Percentiles rank a stretch among this genome's conserved stretches.
These are phyloP conservation scores for Pipistrellus kuhlii DNA, from an alignment of 2,797 vertebrate genomes.

Conservation along the genomic window DNA sequence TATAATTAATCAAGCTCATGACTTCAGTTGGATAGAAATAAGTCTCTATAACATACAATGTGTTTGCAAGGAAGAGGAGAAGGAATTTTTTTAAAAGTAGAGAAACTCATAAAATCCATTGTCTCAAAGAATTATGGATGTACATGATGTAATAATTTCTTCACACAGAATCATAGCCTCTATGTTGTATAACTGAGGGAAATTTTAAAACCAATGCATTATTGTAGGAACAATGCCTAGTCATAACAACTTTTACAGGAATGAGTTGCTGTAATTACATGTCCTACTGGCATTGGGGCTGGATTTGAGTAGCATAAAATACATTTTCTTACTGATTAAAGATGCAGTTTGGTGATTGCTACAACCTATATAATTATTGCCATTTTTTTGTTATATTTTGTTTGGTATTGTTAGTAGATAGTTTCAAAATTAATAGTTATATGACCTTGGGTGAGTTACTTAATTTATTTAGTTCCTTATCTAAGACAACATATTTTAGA, in stretches of 20 bases:
- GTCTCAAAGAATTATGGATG: slow-evolving; percentile 41
- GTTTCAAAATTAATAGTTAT: neutral
- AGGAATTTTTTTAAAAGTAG: neutral
- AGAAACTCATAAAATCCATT: neutral
- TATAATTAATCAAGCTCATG: neutral
- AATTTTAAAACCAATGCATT: slow-evolving; percentile 43
- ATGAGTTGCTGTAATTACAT: slow-evolving; percentile 44
- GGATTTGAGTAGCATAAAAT: neutral
- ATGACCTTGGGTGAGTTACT: neutral
- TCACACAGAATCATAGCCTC: slow-evolving; percentile 45
- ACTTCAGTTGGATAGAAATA: neutral
- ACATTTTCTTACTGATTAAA: slow-evolving; percentile 17
- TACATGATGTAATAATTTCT: slow-evolving; percentile 49
- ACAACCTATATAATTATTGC: neutral
- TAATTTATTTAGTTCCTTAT: neutral
- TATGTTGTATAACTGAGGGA: slow-evolving; percentile 53
- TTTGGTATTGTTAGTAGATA: neutral
- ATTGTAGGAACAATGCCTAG: neutral
- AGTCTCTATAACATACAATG: slow-evolving; percentile 1
- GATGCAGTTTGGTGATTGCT: neutral
- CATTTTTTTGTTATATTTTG: neutral
- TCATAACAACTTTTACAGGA: slow-evolving; percentile 42
- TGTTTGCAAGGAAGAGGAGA: neutral
- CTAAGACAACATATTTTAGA: neutral
- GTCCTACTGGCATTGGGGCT: neutral